A percentile compares a stretch with the other conserved stretches of the same genome.
phyloP scores from a whole-genome alignment of 2,888 invertebrate species.

The Iphiclides podalirius region DNA sequence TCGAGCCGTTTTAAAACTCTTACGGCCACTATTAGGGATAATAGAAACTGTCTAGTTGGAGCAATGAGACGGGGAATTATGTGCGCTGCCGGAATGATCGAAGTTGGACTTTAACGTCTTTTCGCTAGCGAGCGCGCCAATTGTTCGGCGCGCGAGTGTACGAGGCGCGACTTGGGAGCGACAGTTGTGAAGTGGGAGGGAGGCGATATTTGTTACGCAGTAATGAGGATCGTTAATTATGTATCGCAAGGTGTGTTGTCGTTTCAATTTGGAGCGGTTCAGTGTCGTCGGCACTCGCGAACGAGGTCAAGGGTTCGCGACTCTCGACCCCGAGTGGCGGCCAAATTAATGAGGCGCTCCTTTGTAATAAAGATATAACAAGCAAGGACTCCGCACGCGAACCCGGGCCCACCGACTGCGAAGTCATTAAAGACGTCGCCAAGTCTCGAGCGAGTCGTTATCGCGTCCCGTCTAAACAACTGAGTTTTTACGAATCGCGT shows the following conservation, averaged over 20 bases:
- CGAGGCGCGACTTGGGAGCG: slow-evolving; percentile 27
- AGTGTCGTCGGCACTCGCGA: slow-evolving; percentile 67
- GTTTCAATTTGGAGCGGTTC: slow-evolving; percentile 65
- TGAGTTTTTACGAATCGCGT: slow-evolving; percentile 42
- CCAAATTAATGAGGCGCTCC: slow-evolving; percentile 81
- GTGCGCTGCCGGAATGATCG: slow-evolving; percentile 63
- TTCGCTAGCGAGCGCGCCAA: slow-evolving; percentile 33
- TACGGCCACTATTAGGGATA: slow-evolving; percentile 75
- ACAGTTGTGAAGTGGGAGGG: too few species aligned
- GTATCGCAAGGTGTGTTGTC: slow-evolving; percentile 74
- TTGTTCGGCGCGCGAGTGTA: slow-evolving; percentile 29
- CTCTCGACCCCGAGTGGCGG: slow-evolving; percentile 75
- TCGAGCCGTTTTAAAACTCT: slow-evolving; percentile 75
- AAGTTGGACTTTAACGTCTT: slow-evolving; percentile 67
- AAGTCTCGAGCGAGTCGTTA: slow-evolving; percentile 69
- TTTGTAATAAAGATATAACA: slow-evolving; percentile 82
- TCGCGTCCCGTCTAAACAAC: slow-evolving; percentile 71
- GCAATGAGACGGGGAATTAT: slow-evolving; percentile 71
- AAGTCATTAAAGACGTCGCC: slow-evolving; percentile 75
- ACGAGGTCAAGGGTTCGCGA: slow-evolving; percentile 78
- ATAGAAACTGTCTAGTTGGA: slow-evolving; percentile 70
- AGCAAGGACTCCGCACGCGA: slow-evolving; percentile 80
- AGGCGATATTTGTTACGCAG: slow-evolving; percentile 59
- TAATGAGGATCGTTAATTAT: slow-evolving; percentile 79
- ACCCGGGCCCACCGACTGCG: slow-evolving; percentile 64